phyloP scores from a whole-genome alignment of 2,113 vertebrate genomes.

The Cinclus mexicanus region DNA sequence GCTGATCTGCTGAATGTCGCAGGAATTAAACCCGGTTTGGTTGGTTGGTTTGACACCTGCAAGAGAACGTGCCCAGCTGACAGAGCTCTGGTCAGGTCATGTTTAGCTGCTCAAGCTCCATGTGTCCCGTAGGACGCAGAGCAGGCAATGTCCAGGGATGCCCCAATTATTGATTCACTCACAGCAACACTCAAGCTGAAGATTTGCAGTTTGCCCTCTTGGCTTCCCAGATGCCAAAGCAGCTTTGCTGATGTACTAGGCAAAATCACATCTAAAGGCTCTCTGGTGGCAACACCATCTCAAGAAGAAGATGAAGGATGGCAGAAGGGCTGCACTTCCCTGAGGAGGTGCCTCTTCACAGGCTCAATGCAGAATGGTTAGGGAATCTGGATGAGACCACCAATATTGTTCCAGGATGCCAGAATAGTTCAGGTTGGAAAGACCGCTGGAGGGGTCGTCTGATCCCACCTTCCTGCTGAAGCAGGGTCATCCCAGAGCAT shows the following conservation, averaged over 20 bases:
- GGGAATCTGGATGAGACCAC: not conserved
- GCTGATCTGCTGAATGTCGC: not conserved
- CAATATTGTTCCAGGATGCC: not conserved
- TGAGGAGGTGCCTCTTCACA: not conserved
- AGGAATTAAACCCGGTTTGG: not conserved
- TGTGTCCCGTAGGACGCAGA: not conserved
- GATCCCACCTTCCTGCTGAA: not conserved
- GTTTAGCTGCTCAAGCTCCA: not conserved
- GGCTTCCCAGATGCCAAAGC: not conserved
- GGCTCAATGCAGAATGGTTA: not conserved
- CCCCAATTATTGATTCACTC: not conserved
- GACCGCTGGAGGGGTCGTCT: not conserved
- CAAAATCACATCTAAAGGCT: not conserved
- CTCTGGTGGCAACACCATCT: not conserved
- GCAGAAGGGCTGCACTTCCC: not conserved
- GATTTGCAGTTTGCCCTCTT: not conserved
- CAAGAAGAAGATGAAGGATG: not conserved
- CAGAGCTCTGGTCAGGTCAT: accelerated
- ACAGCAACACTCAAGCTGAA: not conserved
- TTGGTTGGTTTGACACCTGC: not conserved
- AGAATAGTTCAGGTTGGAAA: not conserved
- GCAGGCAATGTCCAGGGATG: not conserved
- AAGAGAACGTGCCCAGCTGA: not conserved
- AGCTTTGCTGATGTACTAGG: not conserved
- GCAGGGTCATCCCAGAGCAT: not conserved